phyloP scores from a whole-genome alignment of 2,888 invertebrate species.

The Spialia ferax region DNA sequence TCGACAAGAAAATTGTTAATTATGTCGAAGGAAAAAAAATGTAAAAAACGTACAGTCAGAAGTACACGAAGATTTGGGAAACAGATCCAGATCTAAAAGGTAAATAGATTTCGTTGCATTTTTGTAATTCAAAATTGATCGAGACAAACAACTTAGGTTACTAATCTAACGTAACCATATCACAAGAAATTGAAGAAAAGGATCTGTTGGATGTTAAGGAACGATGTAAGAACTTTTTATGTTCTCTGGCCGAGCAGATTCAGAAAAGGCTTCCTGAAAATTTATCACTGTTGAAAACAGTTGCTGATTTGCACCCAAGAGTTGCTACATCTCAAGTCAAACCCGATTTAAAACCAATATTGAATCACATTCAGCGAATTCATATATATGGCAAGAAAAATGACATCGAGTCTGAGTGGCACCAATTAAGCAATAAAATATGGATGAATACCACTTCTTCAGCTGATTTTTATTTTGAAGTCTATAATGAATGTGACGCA shows the following conservation, averaged over 20 bases:
- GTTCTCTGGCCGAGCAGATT: neutral
- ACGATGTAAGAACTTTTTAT: too few species aligned
- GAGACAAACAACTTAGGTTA: too few species aligned
- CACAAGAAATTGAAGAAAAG: too few species aligned
- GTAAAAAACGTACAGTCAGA: too few species aligned
- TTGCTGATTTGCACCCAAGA: too few species aligned
- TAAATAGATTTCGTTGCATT: too few species aligned
- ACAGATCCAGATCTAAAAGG: too few species aligned
- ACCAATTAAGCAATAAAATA: neutral
- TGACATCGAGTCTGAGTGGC: neutral
- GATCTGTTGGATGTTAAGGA: neutral
- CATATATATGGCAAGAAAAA: neutral
- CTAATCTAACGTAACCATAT: too few species aligned
- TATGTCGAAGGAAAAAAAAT: too few species aligned
- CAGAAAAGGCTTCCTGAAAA: neutral
- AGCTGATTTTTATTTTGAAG: neutral
- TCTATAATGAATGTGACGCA: neutral
- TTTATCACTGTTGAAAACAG: neutral
- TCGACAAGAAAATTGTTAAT: too few species aligned
- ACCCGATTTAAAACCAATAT: neutral
- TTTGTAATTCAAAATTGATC: too few species aligned
- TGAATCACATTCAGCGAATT: neutral
- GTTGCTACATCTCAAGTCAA: neutral
- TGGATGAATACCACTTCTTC: neutral
- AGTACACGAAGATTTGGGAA: too few species aligned